A percentile compares a stretch with the other conserved stretches of the same genome.
phyloP scores from a whole-genome alignment of 2,888 invertebrate genomes.

The Lordiphosa fenestrarum region DNA sequence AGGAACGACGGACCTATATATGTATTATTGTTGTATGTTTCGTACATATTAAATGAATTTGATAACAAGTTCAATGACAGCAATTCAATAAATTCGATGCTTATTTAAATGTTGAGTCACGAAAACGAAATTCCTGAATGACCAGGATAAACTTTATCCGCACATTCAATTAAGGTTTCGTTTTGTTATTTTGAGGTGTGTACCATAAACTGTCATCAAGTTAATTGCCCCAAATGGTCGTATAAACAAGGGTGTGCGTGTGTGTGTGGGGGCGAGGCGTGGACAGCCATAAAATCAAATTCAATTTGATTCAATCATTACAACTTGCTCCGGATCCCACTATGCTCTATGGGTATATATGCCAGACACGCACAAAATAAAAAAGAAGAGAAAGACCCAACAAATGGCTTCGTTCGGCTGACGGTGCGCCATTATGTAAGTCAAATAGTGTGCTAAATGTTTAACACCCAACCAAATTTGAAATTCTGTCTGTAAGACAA shows the following conservation, averaged over 20 bases:
- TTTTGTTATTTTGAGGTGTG: conserved; percentile 13
- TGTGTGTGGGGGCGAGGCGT: conserved; percentile 13
- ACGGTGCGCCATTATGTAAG: conserved; percentile 48
- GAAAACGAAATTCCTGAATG: background rate
- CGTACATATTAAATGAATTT: background rate
- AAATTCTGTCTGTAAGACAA: conserved; percentile 22
- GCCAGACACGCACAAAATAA: conserved; percentile 16
- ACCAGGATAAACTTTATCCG: conserved; percentile 4
- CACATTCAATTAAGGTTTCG: conserved; percentile 33
- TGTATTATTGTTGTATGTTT: background rate
- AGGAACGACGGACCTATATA: background rate
- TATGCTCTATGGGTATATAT: conserved; percentile 1
- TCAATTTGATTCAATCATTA: conserved; percentile 30
- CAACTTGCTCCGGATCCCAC: conserved; percentile 11
- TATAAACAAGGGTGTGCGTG: conserved; percentile 39
- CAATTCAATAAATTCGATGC: conserved; percentile 31
- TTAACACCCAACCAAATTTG: conserved; percentile 18
- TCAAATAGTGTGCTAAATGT: conserved; percentile 41
- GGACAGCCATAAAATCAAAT: conserved; percentile 23
- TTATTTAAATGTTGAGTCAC: conserved; percentile 1
- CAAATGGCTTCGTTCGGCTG: conserved; percentile 50
- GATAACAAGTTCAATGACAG: conserved; percentile 39
- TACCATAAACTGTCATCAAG: conserved; percentile 62
- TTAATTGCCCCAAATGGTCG: conserved; percentile 67
- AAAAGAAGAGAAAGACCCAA: background rate